Evolutionary conservation across 2,113 vertebrate species (phyloP), one percentile per base, ranked within the genome.

Genomic region (Calypte anna): DNA sequence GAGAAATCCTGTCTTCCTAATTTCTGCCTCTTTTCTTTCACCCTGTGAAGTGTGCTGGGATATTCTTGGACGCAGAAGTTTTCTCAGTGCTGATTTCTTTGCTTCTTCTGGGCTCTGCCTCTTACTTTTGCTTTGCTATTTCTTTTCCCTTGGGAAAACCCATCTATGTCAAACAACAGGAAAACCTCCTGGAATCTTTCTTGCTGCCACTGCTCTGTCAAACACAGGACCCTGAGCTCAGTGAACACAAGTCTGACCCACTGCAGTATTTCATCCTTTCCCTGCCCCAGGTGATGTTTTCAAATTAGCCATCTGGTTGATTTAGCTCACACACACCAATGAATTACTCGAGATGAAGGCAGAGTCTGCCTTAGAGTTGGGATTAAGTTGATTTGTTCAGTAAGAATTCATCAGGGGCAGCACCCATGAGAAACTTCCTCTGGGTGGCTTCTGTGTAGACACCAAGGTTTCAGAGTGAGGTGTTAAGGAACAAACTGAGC

Each of bases 31-130:
- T 14, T 69, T 58, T 14, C 67, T 76, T 63, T 51, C 92, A 31
- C n/a, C 43, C 23, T 7, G 0, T 57, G 40, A 62, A 8, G 66
- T 23, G 0, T 2, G 25, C 58, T 64, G 2, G 66, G 57, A 78
- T 15, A 6, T 22, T 80, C 57, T 48, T 15, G 38, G 76, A 53
- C 16, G 1, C 22, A 12, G 50, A n/a, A 36, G 18, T 44, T 12
- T 53, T 68, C 12, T 55, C 8, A 20, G 7, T 55, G 51, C 23
- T 23, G 62, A 53, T 91, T 88, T 68, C 22, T 2, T 57, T n/a
- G 44, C 51, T 53, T 14, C 31, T 61, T 48, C 48, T 25, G 67
- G 70, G 16, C 76, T 8, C 3, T 23, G 20, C 83, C 63, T 3
- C 73, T 79, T 82, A 3, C 50, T 76, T 90, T 28, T 33, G 50